Evolutionary conservation across 2,113 vertebrate genomes (phyloP), one percentile per base, ranked within the genome.

Genomic region (Meleagris gallopavo): DNA sequence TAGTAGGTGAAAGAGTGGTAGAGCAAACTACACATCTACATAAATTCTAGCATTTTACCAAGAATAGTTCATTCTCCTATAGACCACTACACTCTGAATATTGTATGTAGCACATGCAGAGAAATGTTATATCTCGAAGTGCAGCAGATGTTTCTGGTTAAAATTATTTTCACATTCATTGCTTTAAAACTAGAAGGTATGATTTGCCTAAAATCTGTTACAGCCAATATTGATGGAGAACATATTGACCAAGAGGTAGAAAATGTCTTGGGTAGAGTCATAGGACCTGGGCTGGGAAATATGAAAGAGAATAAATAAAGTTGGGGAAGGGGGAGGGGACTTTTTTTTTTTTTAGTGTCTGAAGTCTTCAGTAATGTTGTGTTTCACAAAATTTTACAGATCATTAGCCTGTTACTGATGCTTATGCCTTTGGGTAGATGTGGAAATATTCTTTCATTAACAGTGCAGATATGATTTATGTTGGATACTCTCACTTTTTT

Each of bases 331-430:
- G 27, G 14, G 13, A n/a, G 43, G 29, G 25, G 34, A 22, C 48
- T 30, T 45, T 45, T 34, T 8, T 69, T 27, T 52, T 29, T 89
- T 52, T 54, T 15, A 29, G 9, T 91, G 19, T 67, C n/a, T 86
- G 21, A 60, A 65, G 19, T 69, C 25, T 78, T 14, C 9, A 70
- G 52, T 55, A 43, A 34, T 66, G 32, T 80, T 90, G 61, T 57
- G 58, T 87, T 91, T 88, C 40, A 36, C n/a, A 4, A 62, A 81
- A 71, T 72, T 93, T 95, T 86, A 87, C 75, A 88, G 41, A 64
- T 77, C 78, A 77, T 93, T 96, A 94, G 29, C 74, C 11, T 85
- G 32, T 91, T 87, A 89, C 48, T 85, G 86, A 71, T 91, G 41
- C 66, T 46, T 65, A 25, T 82, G 83, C 67, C 70, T 90, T 87